Evolutionary conservation across 2,888 invertebrate genomes (phyloP), one percentile per base, ranked within the genome.

Genomic region (Aphidius colemani): DNA sequence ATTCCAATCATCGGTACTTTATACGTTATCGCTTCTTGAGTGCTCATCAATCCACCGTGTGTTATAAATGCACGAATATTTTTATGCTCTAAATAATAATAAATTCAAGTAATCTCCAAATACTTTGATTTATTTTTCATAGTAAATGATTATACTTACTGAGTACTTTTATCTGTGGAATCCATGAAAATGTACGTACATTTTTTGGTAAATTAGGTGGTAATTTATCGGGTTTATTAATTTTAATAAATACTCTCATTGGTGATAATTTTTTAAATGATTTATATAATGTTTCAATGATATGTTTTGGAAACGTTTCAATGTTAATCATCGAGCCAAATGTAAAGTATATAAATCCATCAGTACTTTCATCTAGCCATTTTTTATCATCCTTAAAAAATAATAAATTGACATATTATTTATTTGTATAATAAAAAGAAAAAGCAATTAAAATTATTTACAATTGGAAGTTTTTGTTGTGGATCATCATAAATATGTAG

Each of bases 11-110:
- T 59, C 3, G 77, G 78, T 6, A 77, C 71, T 0, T 70, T 75
- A 41, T 69, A 65, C 58, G 71, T 70, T 18, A 78, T 61, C 0
- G 77, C 66, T 60, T 78, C 78, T 56, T 72, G 73, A 0, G 72
- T 69, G 4, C 75, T 67, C 70, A 76, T 70, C 4, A 74, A 50
- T 9, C 78, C 78, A 13, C 78, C 77, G 58, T 78, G 78, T 1
- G 76, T 76, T 9, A 78, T 66, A 53, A 78, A 78, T 7, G 69
- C 69, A 60, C 66, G 70, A 8, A 69, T 71, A 55, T 78, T 75
- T 43, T 72, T 71, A 50, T 75, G 74, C 43, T 69, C 75, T 75
- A 65, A 1, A 53, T 39, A 18, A 18, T 18, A 18, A 18, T 18
- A 0, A 18, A 18, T 18, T 18, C 13, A 18, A 2, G 2, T 18